Conservation (phyloP, 2,888 invertebrate genomes). For the Zele albiditarsus region DNA sequence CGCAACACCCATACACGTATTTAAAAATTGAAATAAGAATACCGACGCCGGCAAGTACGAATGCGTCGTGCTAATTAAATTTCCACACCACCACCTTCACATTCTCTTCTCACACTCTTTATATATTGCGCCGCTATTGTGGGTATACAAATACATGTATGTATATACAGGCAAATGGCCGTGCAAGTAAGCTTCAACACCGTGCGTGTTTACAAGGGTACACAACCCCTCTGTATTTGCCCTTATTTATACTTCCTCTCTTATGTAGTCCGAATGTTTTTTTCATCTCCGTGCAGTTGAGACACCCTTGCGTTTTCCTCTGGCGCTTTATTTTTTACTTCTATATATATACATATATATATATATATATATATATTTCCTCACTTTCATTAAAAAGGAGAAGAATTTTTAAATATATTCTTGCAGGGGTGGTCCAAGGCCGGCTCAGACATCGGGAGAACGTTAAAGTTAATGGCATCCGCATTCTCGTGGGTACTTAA, state of each 20-base stretch:
- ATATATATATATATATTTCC: not conserved
- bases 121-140: slow-evolving; percentile 20
- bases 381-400: slow-evolving; percentile 17
- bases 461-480: slow-evolving; percentile 60
- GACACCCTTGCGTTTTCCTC: not conserved
- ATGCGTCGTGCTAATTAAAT: slow-evolving; percentile 57
- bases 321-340: slow-evolving; percentile 29
- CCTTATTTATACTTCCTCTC: slow-evolving; percentile 15
- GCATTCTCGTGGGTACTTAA: slow-evolving; percentile 49
- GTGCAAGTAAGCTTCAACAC: slow-evolving; percentile 35
- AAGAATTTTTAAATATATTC: slow-evolving; percentile 56
- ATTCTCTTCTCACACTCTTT: slow-evolving; percentile 18
- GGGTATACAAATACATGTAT: slow-evolving; percentile 20
- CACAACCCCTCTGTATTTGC: slow-evolving; percentile 21
- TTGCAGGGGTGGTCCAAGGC: slow-evolving; percentile 27
- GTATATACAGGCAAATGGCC: slow-evolving; percentile 6
- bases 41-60: slow-evolving; percentile 42
- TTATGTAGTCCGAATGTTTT: slow-evolving; percentile 12
- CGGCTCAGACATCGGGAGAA: slow-evolving; percentile 46
- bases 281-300: slow-evolving; percentile 11
- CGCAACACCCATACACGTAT: slow-evolving; percentile 21
- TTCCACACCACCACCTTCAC: slow-evolving; percentile 40
- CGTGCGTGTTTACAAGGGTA: slow-evolving; percentile 38
- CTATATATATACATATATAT: not conserved
- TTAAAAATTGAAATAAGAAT: slow-evolving; percentile 53